Evolutionary conservation across 2,113 vertebrate genomes (phyloP).

Genomic region (Catagonus wagneri): DNA sequence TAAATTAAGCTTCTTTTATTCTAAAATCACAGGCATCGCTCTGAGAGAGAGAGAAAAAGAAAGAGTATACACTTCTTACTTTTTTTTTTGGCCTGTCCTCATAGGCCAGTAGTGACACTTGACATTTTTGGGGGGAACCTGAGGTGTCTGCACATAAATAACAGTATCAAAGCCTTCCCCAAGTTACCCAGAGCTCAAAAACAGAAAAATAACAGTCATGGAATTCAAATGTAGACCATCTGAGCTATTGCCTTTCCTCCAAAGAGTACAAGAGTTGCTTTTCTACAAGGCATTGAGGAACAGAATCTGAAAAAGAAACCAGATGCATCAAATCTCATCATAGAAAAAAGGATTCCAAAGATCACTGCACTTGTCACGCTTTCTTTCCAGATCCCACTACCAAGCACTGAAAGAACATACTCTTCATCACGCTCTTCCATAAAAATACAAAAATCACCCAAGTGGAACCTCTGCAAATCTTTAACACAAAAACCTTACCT

Average conservation of each 20-base stretch:
- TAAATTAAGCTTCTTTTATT: constrained; percentile 36
- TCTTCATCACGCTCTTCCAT: not conserved
- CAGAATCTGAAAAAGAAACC: not conserved
- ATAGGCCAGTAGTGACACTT: not conserved
- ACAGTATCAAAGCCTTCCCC: not conserved
- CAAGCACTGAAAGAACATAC: not conserved
- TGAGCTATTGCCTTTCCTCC: not conserved
- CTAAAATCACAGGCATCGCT: not conserved
- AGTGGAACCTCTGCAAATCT: not conserved
- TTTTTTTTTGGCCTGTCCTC: not conserved
- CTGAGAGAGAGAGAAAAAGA: not conserved
- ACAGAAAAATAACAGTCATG: not conserved
- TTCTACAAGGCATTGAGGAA: not conserved
- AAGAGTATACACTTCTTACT: not conserved
- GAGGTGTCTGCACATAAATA: constrained; percentile 15
- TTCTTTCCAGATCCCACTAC: constrained; percentile 12
- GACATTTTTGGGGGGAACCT: constrained; percentile 43
- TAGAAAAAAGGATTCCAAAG: not conserved
- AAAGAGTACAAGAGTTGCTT: not conserved
- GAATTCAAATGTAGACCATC: constrained; percentile 2
- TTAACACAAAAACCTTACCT: not conserved
- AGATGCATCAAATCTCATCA: not conserved
- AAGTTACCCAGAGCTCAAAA: not conserved
- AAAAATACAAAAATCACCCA: not conserved
- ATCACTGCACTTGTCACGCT: not conserved